Conservation (phyloP, 2,113 vertebrate genomes). For the Sphyrna mokarran region DNA sequence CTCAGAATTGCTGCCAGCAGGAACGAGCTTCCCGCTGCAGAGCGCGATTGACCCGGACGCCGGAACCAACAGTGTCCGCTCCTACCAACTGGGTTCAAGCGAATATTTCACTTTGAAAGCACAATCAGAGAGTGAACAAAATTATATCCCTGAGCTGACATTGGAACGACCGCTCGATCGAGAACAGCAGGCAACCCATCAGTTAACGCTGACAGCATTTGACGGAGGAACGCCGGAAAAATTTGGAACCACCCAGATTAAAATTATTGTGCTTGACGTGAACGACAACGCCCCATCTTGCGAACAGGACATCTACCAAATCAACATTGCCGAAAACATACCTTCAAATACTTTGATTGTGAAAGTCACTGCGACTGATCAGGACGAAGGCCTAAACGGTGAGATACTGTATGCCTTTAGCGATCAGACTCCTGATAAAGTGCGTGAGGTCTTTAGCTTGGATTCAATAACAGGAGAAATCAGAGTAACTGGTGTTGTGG, state of each 20-base stretch:
- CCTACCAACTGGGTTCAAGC: slow-evolving; percentile 47
- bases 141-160: slow-evolving; percentile 48
- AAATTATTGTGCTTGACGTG: slow-evolving; percentile 45
- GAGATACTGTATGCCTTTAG: slow-evolving; percentile 52
- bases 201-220: slow-evolving; percentile 42
- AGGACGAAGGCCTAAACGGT: slow-evolving; percentile 53
- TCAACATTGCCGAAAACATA: slow-evolving; percentile 41
- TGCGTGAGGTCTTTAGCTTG: slow-evolving; percentile 45
- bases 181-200: slow-evolving; percentile 45
- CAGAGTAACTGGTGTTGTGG: slow-evolving; percentile 46
- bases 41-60: slow-evolving; percentile 49
- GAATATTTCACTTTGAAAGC: slow-evolving; percentile 52
- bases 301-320: slow-evolving; percentile 43
- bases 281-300: slow-evolving; percentile 53
- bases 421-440: slow-evolving; percentile 40
- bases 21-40: slow-evolving; percentile 48
- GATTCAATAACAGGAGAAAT: slow-evolving; percentile 49
- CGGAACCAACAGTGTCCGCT: slow-evolving; percentile 48
- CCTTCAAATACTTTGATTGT: slow-evolving; percentile 42
- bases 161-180: slow-evolving; percentile 50
- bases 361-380: slow-evolving; percentile 53
- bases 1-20: slow-evolving; percentile 42
- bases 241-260: slow-evolving; percentile 44
- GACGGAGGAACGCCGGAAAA: slow-evolving; percentile 46
- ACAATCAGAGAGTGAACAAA: slow-evolving; percentile 46